phyloP scores from a whole-genome alignment of 2,888 invertebrate genomes.

The Vannuccia rotundouncinata region DNA sequence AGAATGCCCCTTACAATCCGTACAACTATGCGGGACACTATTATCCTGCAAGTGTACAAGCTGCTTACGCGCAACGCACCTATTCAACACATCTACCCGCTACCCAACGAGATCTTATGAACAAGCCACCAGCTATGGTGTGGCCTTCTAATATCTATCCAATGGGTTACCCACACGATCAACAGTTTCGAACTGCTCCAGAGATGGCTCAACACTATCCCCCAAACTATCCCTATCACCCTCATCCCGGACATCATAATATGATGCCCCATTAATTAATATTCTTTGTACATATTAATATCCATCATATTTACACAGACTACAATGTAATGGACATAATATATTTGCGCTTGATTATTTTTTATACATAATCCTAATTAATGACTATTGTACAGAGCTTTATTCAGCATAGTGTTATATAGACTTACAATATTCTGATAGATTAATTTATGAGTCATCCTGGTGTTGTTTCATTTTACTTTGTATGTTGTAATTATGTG shows the following conservation, averaged over 20 bases:
- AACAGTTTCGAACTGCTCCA: neutral
- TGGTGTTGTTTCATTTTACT: neutral
- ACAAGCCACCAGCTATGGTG: neutral
- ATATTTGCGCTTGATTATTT: too few relatives aligned
- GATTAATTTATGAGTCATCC: neutral
- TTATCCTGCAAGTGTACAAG: too few relatives aligned
- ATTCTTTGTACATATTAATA: neutral
- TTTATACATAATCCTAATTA: too few relatives aligned
- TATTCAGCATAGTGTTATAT: too few relatives aligned
- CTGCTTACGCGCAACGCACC: too few relatives aligned
- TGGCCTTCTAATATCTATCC: neutral
- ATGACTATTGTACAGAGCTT: too few relatives aligned
- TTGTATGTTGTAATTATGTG: neutral
- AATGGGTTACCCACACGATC: neutral
- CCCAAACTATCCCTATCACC: neutral
- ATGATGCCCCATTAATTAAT: neutral
- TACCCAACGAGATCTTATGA: neutral
- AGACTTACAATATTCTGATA: too few relatives aligned
- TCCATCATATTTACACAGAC: neutral
- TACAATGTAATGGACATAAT: neutral
- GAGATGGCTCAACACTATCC: neutral
- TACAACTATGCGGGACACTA: neutral
- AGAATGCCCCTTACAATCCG: neutral
- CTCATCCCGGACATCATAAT: neutral
- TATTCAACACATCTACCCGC: too few relatives aligned